phyloP scores from a whole-genome alignment of 2,797 vertebrate species.

The Myotis findleyi region DNA sequence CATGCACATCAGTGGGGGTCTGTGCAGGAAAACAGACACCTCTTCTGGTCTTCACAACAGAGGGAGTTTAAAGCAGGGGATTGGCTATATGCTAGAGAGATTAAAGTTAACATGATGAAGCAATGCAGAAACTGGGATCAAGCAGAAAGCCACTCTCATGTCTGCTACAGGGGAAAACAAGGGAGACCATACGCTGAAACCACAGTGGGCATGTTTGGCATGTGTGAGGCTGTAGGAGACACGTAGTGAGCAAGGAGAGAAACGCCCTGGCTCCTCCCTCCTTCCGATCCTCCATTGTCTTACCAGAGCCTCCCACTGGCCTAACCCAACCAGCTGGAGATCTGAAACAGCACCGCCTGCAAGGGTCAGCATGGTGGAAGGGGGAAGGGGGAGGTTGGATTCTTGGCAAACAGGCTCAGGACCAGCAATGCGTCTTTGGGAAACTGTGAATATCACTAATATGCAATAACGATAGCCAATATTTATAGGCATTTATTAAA shows the following conservation, averaged over 20 bases:
- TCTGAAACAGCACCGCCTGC: neutral
- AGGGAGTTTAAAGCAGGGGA: neutral
- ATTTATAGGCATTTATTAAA: neutral
- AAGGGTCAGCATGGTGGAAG: neutral
- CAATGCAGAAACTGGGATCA: neutral
- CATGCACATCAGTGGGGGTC: neutral
- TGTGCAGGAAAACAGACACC: neutral
- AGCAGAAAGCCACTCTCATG: neutral
- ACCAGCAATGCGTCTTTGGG: neutral
- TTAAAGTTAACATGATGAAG: neutral
- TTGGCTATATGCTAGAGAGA: neutral
- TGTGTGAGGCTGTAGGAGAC: neutral
- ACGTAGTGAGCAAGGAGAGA: neutral
- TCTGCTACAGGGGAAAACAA: neutral
- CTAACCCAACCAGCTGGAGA: neutral
- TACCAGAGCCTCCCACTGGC: neutral
- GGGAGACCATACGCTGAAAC: neutral
- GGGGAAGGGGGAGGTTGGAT: neutral
- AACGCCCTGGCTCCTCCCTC: neutral
- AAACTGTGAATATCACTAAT: neutral
- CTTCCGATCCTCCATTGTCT: neutral
- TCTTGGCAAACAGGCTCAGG: neutral
- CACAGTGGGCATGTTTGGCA: neutral
- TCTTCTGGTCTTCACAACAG: neutral
- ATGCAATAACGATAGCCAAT: neutral